Percentiles rank a stretch among this genome's conserved stretches.
Evolutionary conservation across 2,888 invertebrate genomes (phyloP).

Genomic region (Tortricodes alternella): DNA sequence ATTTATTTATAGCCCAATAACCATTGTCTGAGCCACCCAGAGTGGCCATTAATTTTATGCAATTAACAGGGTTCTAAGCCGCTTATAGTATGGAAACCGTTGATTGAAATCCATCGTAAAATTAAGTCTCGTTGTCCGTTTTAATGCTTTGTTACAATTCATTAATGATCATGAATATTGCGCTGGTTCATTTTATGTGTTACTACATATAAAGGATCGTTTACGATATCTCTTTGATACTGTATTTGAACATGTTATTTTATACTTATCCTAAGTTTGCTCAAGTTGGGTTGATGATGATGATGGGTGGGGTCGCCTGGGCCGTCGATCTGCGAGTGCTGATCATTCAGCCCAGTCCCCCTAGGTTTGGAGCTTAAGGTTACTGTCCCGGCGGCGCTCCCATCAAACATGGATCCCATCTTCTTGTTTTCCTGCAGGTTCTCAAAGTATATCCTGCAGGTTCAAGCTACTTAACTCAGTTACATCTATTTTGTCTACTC

Average conservation of each 20-base stretch:
- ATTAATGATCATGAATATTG: slow-evolving; percentile 15
- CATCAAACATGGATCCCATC: too few relatives aligned
- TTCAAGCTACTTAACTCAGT: too few relatives aligned
- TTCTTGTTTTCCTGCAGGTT: too few relatives aligned
- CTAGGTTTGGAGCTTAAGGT: too few relatives aligned
- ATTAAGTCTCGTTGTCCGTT: slow-evolving; percentile 12
- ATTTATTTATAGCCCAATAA: not conserved
- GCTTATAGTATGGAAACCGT: slow-evolving; percentile 8
- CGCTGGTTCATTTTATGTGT: not conserved
- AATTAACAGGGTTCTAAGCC: slow-evolving; percentile 4
- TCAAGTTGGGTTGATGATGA: too few relatives aligned
- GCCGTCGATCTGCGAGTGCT: too few relatives aligned
- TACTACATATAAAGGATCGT: not conserved
- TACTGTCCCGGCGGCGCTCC: too few relatives aligned
- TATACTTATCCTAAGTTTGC: too few relatives aligned
- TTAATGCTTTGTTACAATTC: slow-evolving; percentile 7
- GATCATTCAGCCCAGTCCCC: too few relatives aligned
- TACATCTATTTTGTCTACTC: too few relatives aligned
- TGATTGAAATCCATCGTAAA: slow-evolving; percentile 15
- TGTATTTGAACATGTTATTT: not conserved
- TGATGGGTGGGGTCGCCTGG: too few relatives aligned
- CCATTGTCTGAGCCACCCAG: slow-evolving; percentile 65
- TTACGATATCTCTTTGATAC: not conserved
- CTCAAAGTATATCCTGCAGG: too few relatives aligned
- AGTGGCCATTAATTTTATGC: slow-evolving; percentile 46